Conservation (phyloP, 2,888 invertebrate genomes). For the Andrena fulva region DNA sequence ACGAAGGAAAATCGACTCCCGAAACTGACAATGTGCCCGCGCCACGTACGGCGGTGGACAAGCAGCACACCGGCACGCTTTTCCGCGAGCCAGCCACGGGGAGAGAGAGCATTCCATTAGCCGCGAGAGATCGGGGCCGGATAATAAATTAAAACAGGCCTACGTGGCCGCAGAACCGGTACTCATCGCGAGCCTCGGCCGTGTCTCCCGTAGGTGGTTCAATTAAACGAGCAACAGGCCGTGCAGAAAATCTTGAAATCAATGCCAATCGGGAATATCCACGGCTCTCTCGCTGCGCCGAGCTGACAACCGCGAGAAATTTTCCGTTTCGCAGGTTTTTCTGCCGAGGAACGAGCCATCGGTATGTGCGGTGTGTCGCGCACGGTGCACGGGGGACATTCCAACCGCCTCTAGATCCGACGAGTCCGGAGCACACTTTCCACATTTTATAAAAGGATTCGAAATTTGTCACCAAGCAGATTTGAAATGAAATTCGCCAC, state of each 20-base stretch:
- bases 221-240: constrained; percentile 61
- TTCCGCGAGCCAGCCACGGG: constrained; percentile 57
- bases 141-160: constrained; percentile 67
- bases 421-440: no score
- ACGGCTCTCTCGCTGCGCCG: not conserved
- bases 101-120: constrained; percentile 62
- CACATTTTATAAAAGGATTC: no score
- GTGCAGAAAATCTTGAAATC: constrained; percentile 59
- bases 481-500: not conserved
- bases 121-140: constrained; percentile 62
- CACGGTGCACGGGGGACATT: no score
- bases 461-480: not conserved
- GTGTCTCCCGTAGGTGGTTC: constrained; percentile 62
- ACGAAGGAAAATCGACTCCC: not conserved
- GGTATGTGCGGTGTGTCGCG: no score
- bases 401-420: no score
- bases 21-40: not conserved
- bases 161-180: constrained; percentile 66
- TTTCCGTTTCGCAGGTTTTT: constrained; percentile 3
- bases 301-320: constrained; percentile 22
- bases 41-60: constrained; percentile 48
- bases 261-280: constrained; percentile 37
- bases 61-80: constrained; percentile 51
- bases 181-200: constrained; percentile 52
- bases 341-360: not conserved